These are phyloP conservation scores for Loris lydekkerianus DNA, from an alignment of 2,797 vertebrate species.

Conservation along the genomic window DNA sequence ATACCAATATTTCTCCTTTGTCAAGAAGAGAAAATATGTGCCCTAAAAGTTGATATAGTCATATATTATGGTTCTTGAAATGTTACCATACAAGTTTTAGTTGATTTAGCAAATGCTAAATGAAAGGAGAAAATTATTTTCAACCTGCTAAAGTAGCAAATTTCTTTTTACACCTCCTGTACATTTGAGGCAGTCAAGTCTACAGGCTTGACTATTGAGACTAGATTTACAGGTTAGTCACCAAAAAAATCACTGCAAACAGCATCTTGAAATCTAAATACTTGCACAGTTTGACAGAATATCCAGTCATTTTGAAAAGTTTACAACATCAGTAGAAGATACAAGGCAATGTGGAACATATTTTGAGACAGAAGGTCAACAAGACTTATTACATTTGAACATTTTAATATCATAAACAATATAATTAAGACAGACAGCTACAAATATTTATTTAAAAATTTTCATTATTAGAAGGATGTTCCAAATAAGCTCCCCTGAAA, in stretches of 20 bases:
- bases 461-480: slow-evolving; percentile 33
- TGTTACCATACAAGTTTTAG: slow-evolving; percentile 73
- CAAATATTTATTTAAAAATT: slow-evolving; percentile 32
- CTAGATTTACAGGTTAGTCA: slow-evolving; percentile 76
- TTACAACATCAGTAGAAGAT: slow-evolving; percentile 59
- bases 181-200: slow-evolving; percentile 65
- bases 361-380: slow-evolving; percentile 50
- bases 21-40: slow-evolving; percentile 62
- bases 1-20: slow-evolving; percentile 63
- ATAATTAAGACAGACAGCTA: slow-evolving; percentile 50
- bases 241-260: slow-evolving; percentile 62
- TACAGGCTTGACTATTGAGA: slow-evolving; percentile 63
- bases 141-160: slow-evolving; percentile 74
- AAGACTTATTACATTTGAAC: slow-evolving; percentile 27
- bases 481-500: slow-evolving; percentile 30
- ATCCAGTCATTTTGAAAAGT: slow-evolving; percentile 36
- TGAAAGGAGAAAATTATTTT: slow-evolving; percentile 76
- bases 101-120: slow-evolving; percentile 69
- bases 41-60: slow-evolving; percentile 57
- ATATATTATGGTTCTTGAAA: slow-evolving; percentile 75
- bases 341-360: slow-evolving; percentile 39
- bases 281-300: slow-evolving; percentile 10
- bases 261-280: slow-evolving; percentile 45
- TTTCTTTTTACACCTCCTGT: slow-evolving; percentile 80
- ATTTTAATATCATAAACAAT: slow-evolving; percentile 61